Evolutionary conservation across 1,140 invertebrate species (phyloP).

Genomic region (Drosophila prosaltans): DNA sequence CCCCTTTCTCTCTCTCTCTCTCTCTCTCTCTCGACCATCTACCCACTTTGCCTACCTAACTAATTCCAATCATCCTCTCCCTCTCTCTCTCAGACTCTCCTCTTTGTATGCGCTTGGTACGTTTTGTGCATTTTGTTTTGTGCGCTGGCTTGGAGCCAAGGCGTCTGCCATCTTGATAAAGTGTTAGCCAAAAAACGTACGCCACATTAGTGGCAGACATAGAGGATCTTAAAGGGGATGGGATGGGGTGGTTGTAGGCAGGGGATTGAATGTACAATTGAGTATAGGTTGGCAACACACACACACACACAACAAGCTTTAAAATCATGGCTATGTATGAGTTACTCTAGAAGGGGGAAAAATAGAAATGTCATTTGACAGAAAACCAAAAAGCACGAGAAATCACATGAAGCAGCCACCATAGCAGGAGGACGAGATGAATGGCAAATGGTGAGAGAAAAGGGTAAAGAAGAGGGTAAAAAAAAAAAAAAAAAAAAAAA

Average conservation of each 20-base stretch:
- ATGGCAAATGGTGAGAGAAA: slow-evolving; percentile 2
- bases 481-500: slow-evolving; percentile 15
- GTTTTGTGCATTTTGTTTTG: slow-evolving; percentile 70
- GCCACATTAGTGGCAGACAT: slow-evolving; percentile 76
- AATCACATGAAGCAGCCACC: slow-evolving; percentile 26
- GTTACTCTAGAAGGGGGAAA: slow-evolving; percentile 57
- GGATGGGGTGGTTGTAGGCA: no score
- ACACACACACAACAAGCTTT: slow-evolving; percentile 12
- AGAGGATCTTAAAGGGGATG: slow-evolving; percentile 10
- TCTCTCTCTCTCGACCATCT: slow-evolving; percentile 32
- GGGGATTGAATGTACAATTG: no score
- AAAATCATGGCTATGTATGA: slow-evolving; percentile 48
- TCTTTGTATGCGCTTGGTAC: slow-evolving; percentile 47
- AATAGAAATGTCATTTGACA: slow-evolving; percentile 80
- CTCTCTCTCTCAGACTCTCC: slow-evolving; percentile 17
- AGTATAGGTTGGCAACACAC: slow-evolving; percentile 48
- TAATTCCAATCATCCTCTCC: not conserved
- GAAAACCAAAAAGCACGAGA: slow-evolving; percentile 59
- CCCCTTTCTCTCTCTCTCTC: not conserved
- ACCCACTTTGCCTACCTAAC: not conserved
- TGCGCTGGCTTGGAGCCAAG: slow-evolving; percentile 61
- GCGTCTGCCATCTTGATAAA: slow-evolving; percentile 81
- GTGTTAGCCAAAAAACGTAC: slow-evolving; percentile 80
- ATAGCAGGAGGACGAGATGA: not conserved
- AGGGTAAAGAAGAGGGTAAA: not conserved